phyloP scores from a whole-genome alignment of 2,888 invertebrate species.

The Eupithecia centaureata region DNA sequence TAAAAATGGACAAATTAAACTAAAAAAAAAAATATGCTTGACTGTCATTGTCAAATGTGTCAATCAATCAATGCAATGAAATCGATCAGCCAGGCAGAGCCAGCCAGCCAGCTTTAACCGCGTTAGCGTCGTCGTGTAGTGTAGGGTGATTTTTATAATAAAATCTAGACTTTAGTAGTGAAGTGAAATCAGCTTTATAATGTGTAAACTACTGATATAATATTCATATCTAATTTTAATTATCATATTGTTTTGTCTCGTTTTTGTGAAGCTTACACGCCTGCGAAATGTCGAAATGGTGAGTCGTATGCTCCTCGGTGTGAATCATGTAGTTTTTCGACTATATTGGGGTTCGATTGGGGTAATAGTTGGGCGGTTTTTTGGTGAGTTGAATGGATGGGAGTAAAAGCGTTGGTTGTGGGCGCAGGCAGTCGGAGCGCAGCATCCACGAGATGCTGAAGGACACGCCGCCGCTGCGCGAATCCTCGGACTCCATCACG shows the following conservation, averaged over 20 bases:
- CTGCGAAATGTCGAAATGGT: conserved; percentile 74
- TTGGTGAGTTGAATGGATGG: neutral
- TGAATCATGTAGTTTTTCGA: conserved; percentile 30
- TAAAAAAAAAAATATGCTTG: too few species aligned
- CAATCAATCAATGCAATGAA: neutral
- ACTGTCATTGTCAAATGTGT: conserved; percentile 1
- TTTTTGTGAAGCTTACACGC: conserved; percentile 28
- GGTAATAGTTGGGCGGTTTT: neutral
- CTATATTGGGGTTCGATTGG: conserved; percentile 17
- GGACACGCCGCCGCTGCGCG: conserved; percentile 91
- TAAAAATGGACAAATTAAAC: too few species aligned
- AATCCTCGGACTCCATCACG: conserved; percentile 89
- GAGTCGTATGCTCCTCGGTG: conserved; percentile 45
- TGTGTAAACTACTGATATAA: conserved; percentile 36
- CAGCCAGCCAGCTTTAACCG: neutral
- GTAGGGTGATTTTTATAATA: neutral
- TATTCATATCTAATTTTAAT: conserved; percentile 14
- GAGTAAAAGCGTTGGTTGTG: conserved; percentile 22
- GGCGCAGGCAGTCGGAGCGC: conserved; percentile 83
- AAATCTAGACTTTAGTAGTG: too few species aligned
- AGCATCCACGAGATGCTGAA: conserved; percentile 94
- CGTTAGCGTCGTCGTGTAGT: neutral
- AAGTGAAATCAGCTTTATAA: conserved; percentile 36
- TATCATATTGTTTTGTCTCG: conserved; percentile 12
- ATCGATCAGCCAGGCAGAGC: neutral